Evolutionary conservation across 2,113 vertebrate species (phyloP), one percentile per base, ranked within the genome.

Genomic region (Pituophis catenifer): DNA sequence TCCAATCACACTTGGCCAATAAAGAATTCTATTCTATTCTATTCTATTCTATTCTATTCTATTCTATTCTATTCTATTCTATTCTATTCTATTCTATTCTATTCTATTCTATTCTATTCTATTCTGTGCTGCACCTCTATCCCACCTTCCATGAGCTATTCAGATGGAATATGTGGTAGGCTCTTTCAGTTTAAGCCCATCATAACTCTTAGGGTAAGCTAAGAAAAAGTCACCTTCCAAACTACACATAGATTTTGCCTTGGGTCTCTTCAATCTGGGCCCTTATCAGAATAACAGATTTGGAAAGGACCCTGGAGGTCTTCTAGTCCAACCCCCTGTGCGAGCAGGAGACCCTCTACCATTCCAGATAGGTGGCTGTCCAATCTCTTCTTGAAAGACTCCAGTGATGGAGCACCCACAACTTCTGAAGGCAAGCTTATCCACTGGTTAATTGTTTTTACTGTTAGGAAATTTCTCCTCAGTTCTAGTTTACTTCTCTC

Each of bases 121-220:
- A 7, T 6, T 50, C 4, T 50, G 21, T 15, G 23, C 33, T 53
- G 0, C 11, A 53, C 23, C 10, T 33, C 87, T 26, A 55, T 55
- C 15, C 1, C n/a, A 33, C 26, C 5, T 29, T 93, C 48, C 7
- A 86, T 0, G 94, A 93, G 94, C 94, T 96, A 90, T 92, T 62
- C 89, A 54, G 58, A 1, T 90, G 1, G 85, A 81, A 26, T 11
- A 65, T 1, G 26, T 29, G 3, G 26, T 65, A 65, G 3, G 10
- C 13, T 29, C 62, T 65, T 65, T 65, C 26, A 65, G 10, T 65
- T 65, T 65, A 62, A 10, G 24, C 1, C 62, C 10, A 3, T 11
- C 21, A 29, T 29, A 26, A 62, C 29, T n/a, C 13, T 75, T n/a
- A 75, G 12, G 65, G 12, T 7, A 33, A 75, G 65, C 29, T 75